These are phyloP conservation scores for Rana temporaria DNA, from an alignment of 2,113 vertebrate species.

Conservation along the genomic window DNA sequence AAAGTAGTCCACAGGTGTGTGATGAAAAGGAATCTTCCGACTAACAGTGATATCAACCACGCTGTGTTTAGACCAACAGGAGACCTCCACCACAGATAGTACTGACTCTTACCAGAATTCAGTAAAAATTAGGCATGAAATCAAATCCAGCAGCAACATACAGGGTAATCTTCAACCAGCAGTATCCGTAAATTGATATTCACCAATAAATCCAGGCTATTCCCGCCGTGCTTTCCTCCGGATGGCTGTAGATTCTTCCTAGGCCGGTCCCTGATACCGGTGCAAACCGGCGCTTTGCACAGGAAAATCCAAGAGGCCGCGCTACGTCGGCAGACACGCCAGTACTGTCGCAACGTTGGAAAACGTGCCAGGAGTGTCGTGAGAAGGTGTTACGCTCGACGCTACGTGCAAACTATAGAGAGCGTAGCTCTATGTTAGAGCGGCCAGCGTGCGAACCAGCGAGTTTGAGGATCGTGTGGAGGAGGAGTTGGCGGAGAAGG, in stretches of 20 bases:
- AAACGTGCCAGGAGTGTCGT: slow-evolving; percentile 11
- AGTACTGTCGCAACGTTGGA: slow-evolving; percentile 27
- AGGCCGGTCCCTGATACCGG: neutral
- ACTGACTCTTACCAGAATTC: too few species aligned
- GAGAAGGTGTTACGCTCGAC: neutral
- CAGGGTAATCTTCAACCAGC: too few species aligned
- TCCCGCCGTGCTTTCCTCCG: neutral
- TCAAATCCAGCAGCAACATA: too few species aligned
- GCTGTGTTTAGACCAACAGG: too few species aligned
- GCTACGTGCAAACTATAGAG: neutral
- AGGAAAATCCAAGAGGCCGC: neutral
- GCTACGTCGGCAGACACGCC: neutral
- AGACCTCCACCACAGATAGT: too few species aligned
- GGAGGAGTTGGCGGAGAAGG: neutral
- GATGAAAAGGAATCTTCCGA: too few species aligned
- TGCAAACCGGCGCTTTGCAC: slow-evolving; percentile 5
- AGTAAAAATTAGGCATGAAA: too few species aligned
- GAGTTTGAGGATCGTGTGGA: neutral
- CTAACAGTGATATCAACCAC: too few species aligned
- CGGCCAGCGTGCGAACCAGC: neutral
- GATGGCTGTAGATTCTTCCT: slow-evolving; percentile 24
- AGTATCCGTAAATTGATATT: too few species aligned
- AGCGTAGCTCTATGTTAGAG: too few species aligned
- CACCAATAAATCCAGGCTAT: too few species aligned
- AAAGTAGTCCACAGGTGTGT: too few species aligned